Percentiles rank a stretch among this genome's conserved stretches.
phyloP scores from a whole-genome alignment of 2,113 vertebrate species.

The Brachypodius melanocephalos region DNA sequence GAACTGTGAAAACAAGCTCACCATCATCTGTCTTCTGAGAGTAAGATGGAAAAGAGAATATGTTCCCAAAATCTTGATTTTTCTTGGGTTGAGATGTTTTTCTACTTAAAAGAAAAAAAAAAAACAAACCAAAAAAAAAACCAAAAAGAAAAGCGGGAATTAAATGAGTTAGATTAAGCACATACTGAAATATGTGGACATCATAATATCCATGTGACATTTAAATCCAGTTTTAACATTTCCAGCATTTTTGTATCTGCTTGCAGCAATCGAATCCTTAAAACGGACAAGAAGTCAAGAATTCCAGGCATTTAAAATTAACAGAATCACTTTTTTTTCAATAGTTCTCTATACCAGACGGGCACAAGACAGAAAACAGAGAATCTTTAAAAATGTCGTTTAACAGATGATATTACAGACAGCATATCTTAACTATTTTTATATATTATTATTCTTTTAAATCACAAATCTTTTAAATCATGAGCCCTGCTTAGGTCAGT shows the following conservation, averaged over 20 bases:
- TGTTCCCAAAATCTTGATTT: conserved; percentile 76
- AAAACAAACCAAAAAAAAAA: conserved; percentile 46
- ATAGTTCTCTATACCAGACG: not conserved
- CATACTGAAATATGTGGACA: fast-evolving
- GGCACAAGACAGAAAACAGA: not conserved
- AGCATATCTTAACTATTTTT: not conserved
- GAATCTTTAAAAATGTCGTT: not conserved
- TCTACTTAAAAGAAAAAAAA: conserved; percentile 66
- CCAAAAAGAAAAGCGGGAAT: conserved; percentile 14
- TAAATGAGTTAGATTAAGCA: not conserved
- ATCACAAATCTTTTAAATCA: not conserved
- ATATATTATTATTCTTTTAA: not conserved
- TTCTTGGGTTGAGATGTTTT: conserved; percentile 79
- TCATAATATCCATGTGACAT: not conserved
- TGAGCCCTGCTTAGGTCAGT: not conserved
- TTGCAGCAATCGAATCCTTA: not conserved
- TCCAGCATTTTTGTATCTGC: not conserved
- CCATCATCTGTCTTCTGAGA: conserved; percentile 89
- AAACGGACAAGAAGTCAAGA: not conserved
- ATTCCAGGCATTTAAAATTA: not conserved
- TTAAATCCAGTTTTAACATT: not conserved
- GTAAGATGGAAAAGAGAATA: conserved; percentile 81
- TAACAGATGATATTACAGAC: not conserved
- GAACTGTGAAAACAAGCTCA: conserved; percentile 64
- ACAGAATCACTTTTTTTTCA: not conserved